phyloP scores from a whole-genome alignment of 2,797 vertebrate species.

The Dicrostonyx torquatus region DNA sequence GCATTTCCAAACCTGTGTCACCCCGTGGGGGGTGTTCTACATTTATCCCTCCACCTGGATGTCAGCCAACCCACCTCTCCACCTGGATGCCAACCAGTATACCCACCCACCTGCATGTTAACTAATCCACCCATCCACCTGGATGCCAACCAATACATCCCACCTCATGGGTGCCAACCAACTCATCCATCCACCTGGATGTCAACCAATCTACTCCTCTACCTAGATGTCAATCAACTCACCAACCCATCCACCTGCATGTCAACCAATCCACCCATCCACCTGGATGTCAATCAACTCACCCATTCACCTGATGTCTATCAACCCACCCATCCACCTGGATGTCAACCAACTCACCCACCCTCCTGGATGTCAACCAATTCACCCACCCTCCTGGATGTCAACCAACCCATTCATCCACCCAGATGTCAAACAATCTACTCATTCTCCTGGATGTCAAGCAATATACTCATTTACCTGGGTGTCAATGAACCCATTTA shows the following conservation, averaged over 20 bases:
- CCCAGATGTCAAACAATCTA: neutral
- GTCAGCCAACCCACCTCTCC: too few relatives aligned
- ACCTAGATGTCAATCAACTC: neutral
- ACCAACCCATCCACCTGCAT: neutral
- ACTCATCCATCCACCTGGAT: accelerated
- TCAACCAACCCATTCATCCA: neutral
- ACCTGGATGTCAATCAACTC: neutral
- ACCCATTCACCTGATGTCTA: too few relatives aligned
- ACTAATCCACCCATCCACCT: neutral
- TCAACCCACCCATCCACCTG: too few relatives aligned
- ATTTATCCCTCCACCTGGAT: neutral
- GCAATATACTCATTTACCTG: neutral
- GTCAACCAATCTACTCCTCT: accelerated
- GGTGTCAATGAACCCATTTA: neutral
- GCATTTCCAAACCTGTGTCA: neutral
- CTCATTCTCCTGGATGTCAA: neutral
- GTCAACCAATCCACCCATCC: too few relatives aligned
- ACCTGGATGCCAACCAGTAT: neutral
- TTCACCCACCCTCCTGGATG: too few relatives aligned
- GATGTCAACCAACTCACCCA: neutral
- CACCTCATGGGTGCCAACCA: too few relatives aligned
- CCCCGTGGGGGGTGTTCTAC: neutral
- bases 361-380: neutral
- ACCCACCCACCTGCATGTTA: neutral
- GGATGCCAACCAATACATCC: neutral